Evolutionary conservation across 2,888 invertebrate species (phyloP).

Genomic region (Colletes collaris): DNA sequence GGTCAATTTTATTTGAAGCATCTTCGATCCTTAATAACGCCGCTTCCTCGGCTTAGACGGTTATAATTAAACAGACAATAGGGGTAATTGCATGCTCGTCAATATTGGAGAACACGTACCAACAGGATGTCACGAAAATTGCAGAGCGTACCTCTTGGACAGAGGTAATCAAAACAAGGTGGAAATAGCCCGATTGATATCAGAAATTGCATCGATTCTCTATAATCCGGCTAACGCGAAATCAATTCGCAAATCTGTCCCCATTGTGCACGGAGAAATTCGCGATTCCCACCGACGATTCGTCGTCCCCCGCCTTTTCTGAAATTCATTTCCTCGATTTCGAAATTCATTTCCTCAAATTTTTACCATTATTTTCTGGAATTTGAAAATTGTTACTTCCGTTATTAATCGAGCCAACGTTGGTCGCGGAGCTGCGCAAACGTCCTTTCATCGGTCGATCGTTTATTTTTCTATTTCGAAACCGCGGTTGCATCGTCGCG

Average conservation of each 20-base stretch:
- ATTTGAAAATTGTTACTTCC: too few relatives aligned
- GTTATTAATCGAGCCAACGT: too few relatives aligned
- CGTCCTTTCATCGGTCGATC: too few relatives aligned
- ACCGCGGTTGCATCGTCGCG: too few relatives aligned
- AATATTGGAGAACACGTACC: slow-evolving; percentile 63
- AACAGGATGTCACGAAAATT: slow-evolving; percentile 74
- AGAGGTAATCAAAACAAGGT: slow-evolving; percentile 68
- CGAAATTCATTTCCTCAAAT: too few relatives aligned
- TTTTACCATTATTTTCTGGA: too few relatives aligned
- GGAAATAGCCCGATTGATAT: slow-evolving; percentile 72
- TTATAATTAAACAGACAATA: slow-evolving; percentile 70
- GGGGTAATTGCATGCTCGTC: slow-evolving; percentile 66
- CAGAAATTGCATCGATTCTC: slow-evolving; percentile 70
- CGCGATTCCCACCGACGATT: background rate
- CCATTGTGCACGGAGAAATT: slow-evolving; percentile 13
- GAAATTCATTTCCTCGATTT: background rate
- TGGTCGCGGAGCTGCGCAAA: too few relatives aligned
- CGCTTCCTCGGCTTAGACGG: slow-evolving; percentile 47
- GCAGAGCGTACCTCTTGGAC: slow-evolving; percentile 60
- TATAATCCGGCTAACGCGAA: slow-evolving; percentile 45
- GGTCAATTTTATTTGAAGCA: background rate
- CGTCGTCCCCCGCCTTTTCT: too few relatives aligned
- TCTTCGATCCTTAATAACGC: slow-evolving; percentile 24
- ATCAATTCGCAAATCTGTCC: slow-evolving; percentile 52
- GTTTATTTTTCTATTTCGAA: too few relatives aligned